phyloP scores from a whole-genome alignment of 2,888 invertebrate species.

The Pelosia muscerda region DNA sequence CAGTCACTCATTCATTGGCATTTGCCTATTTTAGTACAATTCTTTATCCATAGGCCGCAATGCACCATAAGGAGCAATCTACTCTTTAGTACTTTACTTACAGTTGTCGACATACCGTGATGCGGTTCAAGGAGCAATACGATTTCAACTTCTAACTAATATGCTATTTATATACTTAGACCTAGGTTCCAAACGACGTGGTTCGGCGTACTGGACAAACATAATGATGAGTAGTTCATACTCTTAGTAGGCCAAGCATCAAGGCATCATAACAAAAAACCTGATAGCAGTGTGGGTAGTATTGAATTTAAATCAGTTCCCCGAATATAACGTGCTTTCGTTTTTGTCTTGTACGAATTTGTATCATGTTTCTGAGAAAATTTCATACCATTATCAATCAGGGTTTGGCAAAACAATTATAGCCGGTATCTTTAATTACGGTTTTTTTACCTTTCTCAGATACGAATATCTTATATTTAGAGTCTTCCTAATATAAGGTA shows the following conservation, averaged over 20 bases:
- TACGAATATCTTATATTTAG: not conserved
- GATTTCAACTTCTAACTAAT: too few species aligned
- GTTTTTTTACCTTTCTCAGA: not conserved
- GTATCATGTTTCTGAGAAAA: constrained; percentile 18
- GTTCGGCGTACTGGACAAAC: too few species aligned
- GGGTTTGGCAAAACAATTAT: constrained; percentile 1
- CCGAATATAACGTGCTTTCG: constrained; percentile 27
- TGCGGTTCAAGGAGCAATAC: too few species aligned
- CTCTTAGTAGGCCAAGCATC: constrained; percentile 14
- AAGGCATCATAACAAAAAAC: constrained; percentile 22
- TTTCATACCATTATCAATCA: constrained; percentile 15
- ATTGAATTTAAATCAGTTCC: constrained; percentile 46
- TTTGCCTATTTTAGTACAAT: too few species aligned
- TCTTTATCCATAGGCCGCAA: too few species aligned
- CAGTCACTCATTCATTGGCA: too few species aligned
- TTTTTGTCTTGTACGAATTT: constrained; percentile 19
- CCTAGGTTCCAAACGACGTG: too few species aligned
- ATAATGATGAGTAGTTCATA: not conserved
- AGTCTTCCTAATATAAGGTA: too few species aligned
- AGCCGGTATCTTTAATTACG: not conserved
- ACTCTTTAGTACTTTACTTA: too few species aligned
- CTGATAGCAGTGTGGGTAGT: constrained; percentile 29
- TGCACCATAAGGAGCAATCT: too few species aligned
- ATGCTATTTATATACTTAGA: too few species aligned
- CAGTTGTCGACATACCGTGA: too few species aligned